Percentiles rank a stretch among this genome's conserved stretches.
Conservation (phyloP, 37 sponge, comb jelly and placozoan genomes). For the Aphrocallistes beatrix region DNA sequence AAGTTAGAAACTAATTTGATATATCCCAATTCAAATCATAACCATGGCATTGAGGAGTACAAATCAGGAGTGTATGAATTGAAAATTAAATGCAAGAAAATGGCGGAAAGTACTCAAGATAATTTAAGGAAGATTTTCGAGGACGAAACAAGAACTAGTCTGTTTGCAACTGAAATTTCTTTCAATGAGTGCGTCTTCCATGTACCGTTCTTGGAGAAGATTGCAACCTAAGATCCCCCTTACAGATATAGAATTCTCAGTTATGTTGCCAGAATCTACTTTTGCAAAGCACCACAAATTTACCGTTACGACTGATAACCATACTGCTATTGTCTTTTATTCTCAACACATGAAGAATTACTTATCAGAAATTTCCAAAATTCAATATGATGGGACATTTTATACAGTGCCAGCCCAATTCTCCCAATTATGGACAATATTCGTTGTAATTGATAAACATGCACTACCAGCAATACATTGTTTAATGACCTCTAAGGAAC, state of each 20-base stretch:
- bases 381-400: no score
- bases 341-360: no score
- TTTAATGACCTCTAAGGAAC: no score
- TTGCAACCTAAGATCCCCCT: background rate
- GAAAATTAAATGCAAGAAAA: background rate
- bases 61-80: constrained; percentile 3
- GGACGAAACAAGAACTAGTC: background rate
- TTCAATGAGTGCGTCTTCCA: background rate
- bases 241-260: background rate
- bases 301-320: no score
- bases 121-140: background rate
- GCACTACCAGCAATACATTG: no score
- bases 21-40: background rate
- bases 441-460: no score
- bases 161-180: background rate
- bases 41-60: background rate
- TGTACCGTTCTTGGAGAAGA: background rate
- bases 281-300: no score
- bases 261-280: no score
- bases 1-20: background rate
- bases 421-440: no score
- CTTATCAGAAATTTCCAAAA: no score
- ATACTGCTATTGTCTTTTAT: no score
- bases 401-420: no score
- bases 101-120: background rate